A percentile compares a stretch with the other conserved stretches of the same genome.
These are phyloP conservation scores for Stenolophus ochropezus DNA, from an alignment of 2,888 invertebrate species.

Conservation along the genomic window DNA sequence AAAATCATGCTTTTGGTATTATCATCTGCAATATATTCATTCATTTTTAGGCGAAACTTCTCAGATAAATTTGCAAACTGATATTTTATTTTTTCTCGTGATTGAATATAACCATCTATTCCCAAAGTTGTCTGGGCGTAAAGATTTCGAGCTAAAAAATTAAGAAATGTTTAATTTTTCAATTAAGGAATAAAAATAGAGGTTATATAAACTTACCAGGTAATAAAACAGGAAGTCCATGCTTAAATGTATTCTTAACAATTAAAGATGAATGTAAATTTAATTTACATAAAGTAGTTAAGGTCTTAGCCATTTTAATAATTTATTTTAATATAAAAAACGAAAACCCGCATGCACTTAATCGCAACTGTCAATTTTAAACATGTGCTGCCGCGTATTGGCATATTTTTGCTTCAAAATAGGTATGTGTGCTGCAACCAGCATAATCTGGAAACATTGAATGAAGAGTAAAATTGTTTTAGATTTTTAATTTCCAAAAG, in stretches of 20 bases:
- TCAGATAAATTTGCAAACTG: conserved; percentile 80
- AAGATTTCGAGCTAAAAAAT: conserved; percentile 70
- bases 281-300: conserved; percentile 50
- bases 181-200: conserved; percentile 56
- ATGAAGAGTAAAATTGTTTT: too few relatives aligned
- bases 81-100: conserved; percentile 75
- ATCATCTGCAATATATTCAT: conserved; percentile 76
- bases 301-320: conserved; percentile 58
- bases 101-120: conserved; percentile 76
- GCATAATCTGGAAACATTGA: background rate
- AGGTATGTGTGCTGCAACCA: background rate
- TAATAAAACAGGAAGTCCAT: conserved; percentile 20
- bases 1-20: conserved; percentile 80
- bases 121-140: conserved; percentile 79
- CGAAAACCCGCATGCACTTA: conserved; percentile 22
- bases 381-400: background rate
- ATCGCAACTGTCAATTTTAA: conserved; percentile 33
- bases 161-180: conserved; percentile 31
- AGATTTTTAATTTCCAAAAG: too few relatives aligned
- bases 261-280: conserved; percentile 44
- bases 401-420: too few relatives aligned
- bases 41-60: conserved; percentile 84
- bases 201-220: conserved; percentile 42
- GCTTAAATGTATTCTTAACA: conserved; percentile 27
- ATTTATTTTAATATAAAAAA: conserved; percentile 6